These are phyloP conservation scores for Platichthys stellatus DNA, from an alignment of 2,113 vertebrate genomes.

Conservation along the genomic window DNA sequence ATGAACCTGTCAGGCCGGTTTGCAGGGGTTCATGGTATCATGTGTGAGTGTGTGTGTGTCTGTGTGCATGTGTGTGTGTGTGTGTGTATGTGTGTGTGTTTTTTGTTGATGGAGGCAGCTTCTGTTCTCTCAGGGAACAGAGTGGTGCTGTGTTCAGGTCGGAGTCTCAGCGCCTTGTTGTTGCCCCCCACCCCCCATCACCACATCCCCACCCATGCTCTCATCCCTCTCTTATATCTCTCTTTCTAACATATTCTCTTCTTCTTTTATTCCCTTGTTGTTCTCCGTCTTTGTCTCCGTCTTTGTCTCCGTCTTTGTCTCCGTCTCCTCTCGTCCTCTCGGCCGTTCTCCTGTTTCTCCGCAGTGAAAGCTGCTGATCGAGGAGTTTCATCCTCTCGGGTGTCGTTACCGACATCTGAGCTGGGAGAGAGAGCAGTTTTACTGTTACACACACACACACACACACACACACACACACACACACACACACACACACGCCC, in stretches of 20 bases:
- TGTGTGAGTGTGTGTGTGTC: too few species aligned
- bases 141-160: too few species aligned
- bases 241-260: not conserved
- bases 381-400: constrained; percentile 62
- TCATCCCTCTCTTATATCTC: constrained; percentile 1
- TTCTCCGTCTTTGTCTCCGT: constrained; percentile 16
- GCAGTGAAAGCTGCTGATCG: constrained; percentile 72
- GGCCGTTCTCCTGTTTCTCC: constrained; percentile 38
- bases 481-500: not conserved
- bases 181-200: too few species aligned
- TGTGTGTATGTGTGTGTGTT: too few species aligned
- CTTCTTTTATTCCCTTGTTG: not conserved
- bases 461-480: constrained; percentile 25
- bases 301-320: constrained; percentile 25
- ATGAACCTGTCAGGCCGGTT: constrained; percentile 58
- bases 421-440: constrained; percentile 23
- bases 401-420: constrained; percentile 68
- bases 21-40: constrained; percentile 27
- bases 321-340: not conserved
- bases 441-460: not conserved
- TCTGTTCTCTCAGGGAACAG: too few species aligned
- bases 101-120: too few species aligned
- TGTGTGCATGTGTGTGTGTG: too few species aligned
- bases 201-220: not conserved
- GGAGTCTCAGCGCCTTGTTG: too few species aligned